Conservation (phyloP, 2,113 vertebrate genomes). For the Numenius arquata region DNA sequence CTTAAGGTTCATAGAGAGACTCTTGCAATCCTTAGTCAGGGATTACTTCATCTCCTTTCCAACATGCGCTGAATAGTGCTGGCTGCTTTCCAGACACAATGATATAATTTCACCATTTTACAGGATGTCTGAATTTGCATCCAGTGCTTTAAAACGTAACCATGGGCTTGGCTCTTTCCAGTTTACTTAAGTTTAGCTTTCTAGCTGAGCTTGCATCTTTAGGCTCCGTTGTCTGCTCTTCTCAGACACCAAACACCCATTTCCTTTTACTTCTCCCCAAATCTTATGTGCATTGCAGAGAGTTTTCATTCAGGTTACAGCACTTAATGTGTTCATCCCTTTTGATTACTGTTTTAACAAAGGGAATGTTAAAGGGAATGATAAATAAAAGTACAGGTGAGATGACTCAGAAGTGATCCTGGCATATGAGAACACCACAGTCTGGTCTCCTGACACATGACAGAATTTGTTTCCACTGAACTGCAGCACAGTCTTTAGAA, state of each 20-base stretch:
- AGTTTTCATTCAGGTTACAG: neutral
- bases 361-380: neutral
- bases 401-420: neutral
- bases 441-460: neutral
- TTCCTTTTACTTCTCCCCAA: neutral
- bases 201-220: neutral
- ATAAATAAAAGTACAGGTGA: neutral
- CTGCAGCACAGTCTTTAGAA: neutral
- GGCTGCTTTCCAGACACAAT: neutral
- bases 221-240: neutral
- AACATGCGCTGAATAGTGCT: neutral
- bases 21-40: neutral
- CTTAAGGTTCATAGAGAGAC: neutral
- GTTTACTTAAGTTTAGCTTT: neutral
- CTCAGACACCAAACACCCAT: neutral
- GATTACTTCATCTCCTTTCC: neutral
- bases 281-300: neutral
- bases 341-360: neutral
- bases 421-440: neutral
- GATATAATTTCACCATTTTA: neutral
- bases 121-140: neutral
- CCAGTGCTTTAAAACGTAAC: neutral
- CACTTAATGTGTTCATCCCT: neutral
- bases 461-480: neutral
- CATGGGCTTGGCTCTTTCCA: neutral